Conservation (phyloP, 2,113 vertebrate genomes). For the Psephotus haematonotus region DNA sequence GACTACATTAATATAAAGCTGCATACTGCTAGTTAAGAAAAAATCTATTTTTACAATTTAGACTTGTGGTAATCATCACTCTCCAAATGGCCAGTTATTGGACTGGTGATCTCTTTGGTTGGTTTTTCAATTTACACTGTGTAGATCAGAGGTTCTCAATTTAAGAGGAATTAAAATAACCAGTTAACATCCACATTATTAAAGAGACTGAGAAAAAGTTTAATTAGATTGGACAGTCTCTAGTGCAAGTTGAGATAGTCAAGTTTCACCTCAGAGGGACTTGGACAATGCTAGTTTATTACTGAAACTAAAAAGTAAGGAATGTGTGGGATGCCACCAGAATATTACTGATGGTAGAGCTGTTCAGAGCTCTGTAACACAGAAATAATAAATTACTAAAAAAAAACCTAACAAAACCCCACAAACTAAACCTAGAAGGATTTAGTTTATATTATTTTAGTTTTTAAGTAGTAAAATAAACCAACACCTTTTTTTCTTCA, state of each 20-base stretch:
- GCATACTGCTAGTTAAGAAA: neutral
- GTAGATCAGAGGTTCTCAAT: neutral
- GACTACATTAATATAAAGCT: neutral
- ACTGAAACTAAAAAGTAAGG: neutral
- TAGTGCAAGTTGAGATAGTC: neutral
- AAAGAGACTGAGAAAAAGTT: neutral
- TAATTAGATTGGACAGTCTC: neutral
- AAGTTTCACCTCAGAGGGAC: neutral
- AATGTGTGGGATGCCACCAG: neutral
- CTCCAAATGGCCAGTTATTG: neutral
- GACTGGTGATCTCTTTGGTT: neutral
- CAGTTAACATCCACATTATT: neutral
- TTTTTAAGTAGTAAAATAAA: neutral
- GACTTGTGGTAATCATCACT: neutral
- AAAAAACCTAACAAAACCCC: neutral
- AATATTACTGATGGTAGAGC: neutral
- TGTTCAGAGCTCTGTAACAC: neutral
- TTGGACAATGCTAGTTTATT: neutral
- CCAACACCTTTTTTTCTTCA: neutral
- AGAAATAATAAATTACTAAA: neutral
- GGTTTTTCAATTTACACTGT: neutral
- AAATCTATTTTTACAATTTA: neutral
- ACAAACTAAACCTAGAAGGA: neutral
- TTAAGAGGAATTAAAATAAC: neutral
- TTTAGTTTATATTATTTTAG: neutral